phyloP scores from a whole-genome alignment of 2,797 vertebrate species.

The Lateolabrax maculatus region DNA sequence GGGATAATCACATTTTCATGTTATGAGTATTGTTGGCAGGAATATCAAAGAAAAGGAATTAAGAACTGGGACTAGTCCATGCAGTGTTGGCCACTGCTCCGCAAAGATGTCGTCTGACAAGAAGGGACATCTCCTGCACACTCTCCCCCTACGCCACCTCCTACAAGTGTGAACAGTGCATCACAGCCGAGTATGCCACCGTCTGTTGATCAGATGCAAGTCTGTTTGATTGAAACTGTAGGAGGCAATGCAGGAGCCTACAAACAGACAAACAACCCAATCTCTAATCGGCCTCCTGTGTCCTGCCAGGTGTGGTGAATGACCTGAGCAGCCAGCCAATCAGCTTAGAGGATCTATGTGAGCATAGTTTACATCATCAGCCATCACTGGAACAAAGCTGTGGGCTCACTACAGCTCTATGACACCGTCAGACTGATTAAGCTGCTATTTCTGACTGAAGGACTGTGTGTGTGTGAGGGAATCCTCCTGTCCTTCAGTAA shows the following conservation, averaged over 20 bases:
- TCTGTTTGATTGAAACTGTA: neutral
- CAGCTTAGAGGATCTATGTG: conserved; percentile 66
- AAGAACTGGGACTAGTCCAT: neutral
- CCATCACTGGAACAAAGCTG: conserved; percentile 57
- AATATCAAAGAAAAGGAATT: neutral
- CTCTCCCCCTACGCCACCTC: neutral
- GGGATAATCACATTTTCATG: neutral
- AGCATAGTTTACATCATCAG: conserved; percentile 62
- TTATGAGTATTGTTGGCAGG: neutral
- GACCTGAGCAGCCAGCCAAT: conserved; percentile 65
- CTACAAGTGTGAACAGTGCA: neutral
- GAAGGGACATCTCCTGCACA: neutral
- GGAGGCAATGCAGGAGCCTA: neutral
- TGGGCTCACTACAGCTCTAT: conserved; percentile 49
- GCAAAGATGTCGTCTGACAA: neutral
- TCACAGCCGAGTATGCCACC: neutral
- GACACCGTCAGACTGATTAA: conserved; percentile 69
- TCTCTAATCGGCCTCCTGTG: conserved; percentile 39
- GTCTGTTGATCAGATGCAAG: neutral
- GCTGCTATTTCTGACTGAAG: conserved; percentile 72
- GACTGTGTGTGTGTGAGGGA: conserved; percentile 17
- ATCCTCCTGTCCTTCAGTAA: conserved; percentile 57
- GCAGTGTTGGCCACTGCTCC: neutral
- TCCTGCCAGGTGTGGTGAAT: conserved; percentile 45
- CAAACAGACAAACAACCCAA: conserved; percentile 41